Evolutionary conservation across 2,888 invertebrate genomes (phyloP).

Genomic region (Terebella lapidaria): DNA sequence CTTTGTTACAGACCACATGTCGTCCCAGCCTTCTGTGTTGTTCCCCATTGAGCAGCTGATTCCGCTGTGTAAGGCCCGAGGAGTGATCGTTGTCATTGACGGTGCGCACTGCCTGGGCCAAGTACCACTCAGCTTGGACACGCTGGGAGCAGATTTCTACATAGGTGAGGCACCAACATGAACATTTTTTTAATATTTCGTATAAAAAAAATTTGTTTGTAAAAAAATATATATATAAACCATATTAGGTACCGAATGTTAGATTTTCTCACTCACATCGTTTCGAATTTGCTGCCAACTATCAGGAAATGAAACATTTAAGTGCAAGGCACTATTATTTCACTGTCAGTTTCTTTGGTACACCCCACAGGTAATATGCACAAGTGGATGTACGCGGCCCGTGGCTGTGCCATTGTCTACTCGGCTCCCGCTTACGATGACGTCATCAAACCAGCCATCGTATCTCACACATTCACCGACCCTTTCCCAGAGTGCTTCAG

Average conservation of each 20-base stretch:
- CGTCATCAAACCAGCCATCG: slow-evolving; percentile 11
- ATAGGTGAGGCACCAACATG: too few species aligned
- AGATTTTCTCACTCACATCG: not conserved
- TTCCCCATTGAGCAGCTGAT: slow-evolving; percentile 38
- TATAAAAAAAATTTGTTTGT: not conserved
- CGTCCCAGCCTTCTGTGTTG: slow-evolving; percentile 36
- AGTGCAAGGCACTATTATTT: too few species aligned
- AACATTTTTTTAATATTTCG: not conserved
- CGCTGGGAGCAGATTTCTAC: slow-evolving; percentile 42
- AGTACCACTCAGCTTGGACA: slow-evolving; percentile 31
- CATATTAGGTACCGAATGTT: not conserved
- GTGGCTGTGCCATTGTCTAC: slow-evolving; percentile 41
- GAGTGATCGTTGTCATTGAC: slow-evolving; percentile 38
- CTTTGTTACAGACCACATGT: slow-evolving; percentile 39
- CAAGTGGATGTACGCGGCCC: slow-evolving; percentile 44
- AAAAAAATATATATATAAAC: not conserved
- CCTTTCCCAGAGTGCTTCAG: slow-evolving; percentile 28
- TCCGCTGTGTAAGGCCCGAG: slow-evolving; percentile 32
- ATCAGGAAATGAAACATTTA: too few species aligned
- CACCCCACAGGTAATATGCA: slow-evolving; percentile 45
- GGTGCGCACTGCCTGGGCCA: slow-evolving; percentile 49
- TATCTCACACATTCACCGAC: not conserved
- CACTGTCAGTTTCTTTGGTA: too few species aligned
- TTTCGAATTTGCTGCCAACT: too few species aligned
- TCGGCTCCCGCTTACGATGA: slow-evolving; percentile 18